These are phyloP conservation scores for Urosaurus nigricauda DNA, from an alignment of 2,797 vertebrate genomes.

Conservation along the genomic window DNA sequence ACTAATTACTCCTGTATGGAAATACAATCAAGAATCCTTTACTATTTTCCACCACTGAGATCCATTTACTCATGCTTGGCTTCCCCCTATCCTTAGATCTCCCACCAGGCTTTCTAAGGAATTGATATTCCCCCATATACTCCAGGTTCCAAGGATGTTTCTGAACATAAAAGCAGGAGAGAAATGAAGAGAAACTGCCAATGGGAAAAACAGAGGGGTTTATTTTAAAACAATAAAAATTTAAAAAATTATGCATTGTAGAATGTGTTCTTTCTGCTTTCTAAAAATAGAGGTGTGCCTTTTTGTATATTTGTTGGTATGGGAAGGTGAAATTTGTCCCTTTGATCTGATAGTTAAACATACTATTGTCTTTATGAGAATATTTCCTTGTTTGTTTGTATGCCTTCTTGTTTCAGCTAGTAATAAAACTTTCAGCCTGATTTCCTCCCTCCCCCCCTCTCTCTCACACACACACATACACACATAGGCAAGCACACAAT, in stretches of 20 bases:
- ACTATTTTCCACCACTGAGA: too few species aligned
- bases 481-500: too few species aligned
- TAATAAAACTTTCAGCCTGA: neutral
- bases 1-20: too few species aligned
- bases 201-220: neutral
- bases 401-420: neutral
- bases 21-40: too few species aligned
- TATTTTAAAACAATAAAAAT: neutral
- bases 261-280: neutral
- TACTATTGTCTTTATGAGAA: neutral
- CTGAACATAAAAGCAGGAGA: too few species aligned
- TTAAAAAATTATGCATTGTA: neutral
- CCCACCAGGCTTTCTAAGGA: too few species aligned
- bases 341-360: neutral
- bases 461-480: neutral
- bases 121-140: too few species aligned
- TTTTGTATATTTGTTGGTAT: too few species aligned
- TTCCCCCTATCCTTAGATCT: too few species aligned
- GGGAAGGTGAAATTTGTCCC: neutral
- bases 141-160: too few species aligned
- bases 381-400: neutral
- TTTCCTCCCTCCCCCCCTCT: neutral
- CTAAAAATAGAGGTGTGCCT: too few species aligned
- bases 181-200: neutral
- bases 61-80: too few species aligned